phyloP scores from a whole-genome alignment of 1,140 invertebrate species.

The Drosophila truncata region DNA sequence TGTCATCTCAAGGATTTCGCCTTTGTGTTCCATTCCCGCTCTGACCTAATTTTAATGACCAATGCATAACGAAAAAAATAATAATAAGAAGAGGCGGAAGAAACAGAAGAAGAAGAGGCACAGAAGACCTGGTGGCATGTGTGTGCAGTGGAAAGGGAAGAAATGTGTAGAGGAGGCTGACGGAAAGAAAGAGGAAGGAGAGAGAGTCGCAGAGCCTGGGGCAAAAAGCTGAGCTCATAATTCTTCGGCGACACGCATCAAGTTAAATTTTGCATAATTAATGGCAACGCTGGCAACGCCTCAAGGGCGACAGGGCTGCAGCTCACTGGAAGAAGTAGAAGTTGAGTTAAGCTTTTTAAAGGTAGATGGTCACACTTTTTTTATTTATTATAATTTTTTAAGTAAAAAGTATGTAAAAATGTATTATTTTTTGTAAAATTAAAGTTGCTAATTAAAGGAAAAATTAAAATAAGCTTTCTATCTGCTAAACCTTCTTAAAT shows the following conservation, averaged over 20 bases:
- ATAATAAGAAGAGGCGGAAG: slow-evolving; percentile 36
- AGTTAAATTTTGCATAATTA: slow-evolving; percentile 78
- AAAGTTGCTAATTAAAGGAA: not conserved
- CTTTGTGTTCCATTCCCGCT: slow-evolving; percentile 44
- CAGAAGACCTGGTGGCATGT: slow-evolving; percentile 16
- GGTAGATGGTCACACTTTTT: not conserved
- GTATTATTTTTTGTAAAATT: not conserved
- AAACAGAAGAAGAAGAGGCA: slow-evolving; percentile 12
- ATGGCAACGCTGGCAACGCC: slow-evolving; percentile 56
- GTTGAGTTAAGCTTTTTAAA: not conserved
- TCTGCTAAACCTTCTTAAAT: not conserved
- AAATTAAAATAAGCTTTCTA: too few species aligned
- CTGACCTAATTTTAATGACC: slow-evolving; percentile 82
- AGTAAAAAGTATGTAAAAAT: too few species aligned
- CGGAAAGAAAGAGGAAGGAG: slow-evolving; percentile 12
- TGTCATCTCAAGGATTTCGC: slow-evolving; percentile 50
- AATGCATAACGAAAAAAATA: slow-evolving; percentile 38
- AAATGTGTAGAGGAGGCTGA: not conserved
- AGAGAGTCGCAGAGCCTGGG: slow-evolving; percentile 25
- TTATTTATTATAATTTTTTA: not conserved
- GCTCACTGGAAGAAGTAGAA: not conserved
- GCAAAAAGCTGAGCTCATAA: slow-evolving; percentile 56
- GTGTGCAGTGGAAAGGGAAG: not conserved
- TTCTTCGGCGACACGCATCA: slow-evolving; percentile 77
- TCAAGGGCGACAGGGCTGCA: slow-evolving; percentile 28